Evolutionary conservation across 2,888 invertebrate genomes (phyloP).

Genomic region (Beris morrisii): DNA sequence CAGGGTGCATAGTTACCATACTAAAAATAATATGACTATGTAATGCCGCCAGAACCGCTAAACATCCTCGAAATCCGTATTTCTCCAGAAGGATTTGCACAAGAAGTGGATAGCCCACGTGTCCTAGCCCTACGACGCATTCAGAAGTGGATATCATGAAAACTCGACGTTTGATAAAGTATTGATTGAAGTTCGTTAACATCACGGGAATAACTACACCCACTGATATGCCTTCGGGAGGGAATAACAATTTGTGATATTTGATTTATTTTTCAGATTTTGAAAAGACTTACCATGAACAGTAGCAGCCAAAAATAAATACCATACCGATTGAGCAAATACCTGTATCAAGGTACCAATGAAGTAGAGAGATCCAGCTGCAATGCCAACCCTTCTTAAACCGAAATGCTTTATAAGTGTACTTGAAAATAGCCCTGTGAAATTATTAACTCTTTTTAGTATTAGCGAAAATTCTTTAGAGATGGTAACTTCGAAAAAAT

Average conservation of each 20-base stretch:
- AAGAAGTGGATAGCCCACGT: constrained; percentile 68
- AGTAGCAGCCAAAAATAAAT: constrained; percentile 14
- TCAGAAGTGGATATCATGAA: constrained; percentile 77
- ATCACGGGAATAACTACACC: too few relatives aligned
- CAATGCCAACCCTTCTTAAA: constrained; percentile 43
- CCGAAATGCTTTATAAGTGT: constrained; percentile 66
- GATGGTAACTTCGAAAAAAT: too few relatives aligned
- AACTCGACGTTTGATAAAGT: constrained; percentile 69
- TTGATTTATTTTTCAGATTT: too few relatives aligned
- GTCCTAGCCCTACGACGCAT: constrained; percentile 67
- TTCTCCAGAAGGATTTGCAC: constrained; percentile 63
- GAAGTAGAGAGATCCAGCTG: background rate
- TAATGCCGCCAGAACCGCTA: constrained; percentile 66
- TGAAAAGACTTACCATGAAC: constrained; percentile 59
- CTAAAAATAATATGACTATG: constrained; percentile 69
- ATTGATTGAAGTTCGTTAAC: constrained; percentile 61
- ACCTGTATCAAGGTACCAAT: background rate
- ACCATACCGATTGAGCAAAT: background rate
- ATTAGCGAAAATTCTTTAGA: too few relatives aligned
- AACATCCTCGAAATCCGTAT: constrained; percentile 72
- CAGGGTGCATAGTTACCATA: constrained; percentile 73
- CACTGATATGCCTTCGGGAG: too few relatives aligned
- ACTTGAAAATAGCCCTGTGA: constrained; percentile 67
- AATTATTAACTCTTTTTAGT: too few relatives aligned
- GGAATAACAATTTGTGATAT: too few relatives aligned